Conservation (phyloP, 2,888 invertebrate species). For the Drosophila acutilabella region DNA sequence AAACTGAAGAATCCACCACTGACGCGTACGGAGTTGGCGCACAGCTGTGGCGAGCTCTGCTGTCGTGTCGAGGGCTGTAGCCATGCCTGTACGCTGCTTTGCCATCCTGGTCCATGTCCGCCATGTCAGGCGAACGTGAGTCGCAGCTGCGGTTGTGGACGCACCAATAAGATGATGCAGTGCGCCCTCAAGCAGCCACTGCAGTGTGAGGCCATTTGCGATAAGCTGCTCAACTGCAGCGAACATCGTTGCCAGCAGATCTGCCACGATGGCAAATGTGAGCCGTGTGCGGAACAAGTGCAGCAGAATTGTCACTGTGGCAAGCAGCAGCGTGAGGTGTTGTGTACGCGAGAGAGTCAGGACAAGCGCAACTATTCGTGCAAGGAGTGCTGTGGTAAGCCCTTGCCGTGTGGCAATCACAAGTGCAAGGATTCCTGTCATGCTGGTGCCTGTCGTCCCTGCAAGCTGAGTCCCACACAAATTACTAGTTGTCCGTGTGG, state of each 20-base stretch:
- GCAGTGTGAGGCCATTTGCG: constrained; percentile 91
- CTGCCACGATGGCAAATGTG: constrained; percentile 94
- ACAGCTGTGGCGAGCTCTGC: constrained; percentile 96
- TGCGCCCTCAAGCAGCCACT: constrained; percentile 91
- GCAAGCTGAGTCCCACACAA: constrained; percentile 87
- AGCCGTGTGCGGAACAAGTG: constrained; percentile 88
- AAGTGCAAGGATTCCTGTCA: constrained; percentile 90
- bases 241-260: constrained; percentile 89
- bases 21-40: constrained; percentile 92
- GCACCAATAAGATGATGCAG: constrained; percentile 88
- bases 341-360: constrained; percentile 87
- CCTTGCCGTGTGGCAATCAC: constrained; percentile 89
- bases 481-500: constrained; percentile 92
- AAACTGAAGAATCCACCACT: constrained; percentile 91
- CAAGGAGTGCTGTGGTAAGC: constrained; percentile 87
- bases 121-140: constrained; percentile 92
- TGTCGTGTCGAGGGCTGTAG: constrained; percentile 86
- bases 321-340: constrained; percentile 87
- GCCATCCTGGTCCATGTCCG: constrained; percentile 98
- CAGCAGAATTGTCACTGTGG: constrained; percentile 91
- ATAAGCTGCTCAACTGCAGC: constrained; percentile 90
- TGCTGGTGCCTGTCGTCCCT: constrained; percentile 88
- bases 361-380: constrained; percentile 87
- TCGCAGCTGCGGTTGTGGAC: constrained; percentile 92
- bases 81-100: constrained; percentile 91